Percentiles rank a stretch among this genome's conserved stretches.
Evolutionary conservation across 2,797 vertebrate genomes (phyloP).

Genomic region (Mastacembelus armatus): DNA sequence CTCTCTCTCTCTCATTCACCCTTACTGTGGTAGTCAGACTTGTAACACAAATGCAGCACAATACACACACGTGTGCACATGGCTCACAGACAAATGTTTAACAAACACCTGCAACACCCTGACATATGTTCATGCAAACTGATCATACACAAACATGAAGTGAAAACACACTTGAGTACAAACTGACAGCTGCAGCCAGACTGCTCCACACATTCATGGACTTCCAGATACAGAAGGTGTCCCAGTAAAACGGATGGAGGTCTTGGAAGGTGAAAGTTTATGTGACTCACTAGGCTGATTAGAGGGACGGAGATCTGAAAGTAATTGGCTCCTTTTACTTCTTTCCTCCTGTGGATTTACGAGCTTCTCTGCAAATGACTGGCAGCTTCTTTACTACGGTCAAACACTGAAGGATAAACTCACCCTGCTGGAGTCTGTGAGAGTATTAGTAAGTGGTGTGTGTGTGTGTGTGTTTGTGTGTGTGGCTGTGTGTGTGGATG

Average conservation of each 20-base stretch:
- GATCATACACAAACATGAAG: slow-evolving; percentile 14
- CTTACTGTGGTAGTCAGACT: slow-evolving; percentile 31
- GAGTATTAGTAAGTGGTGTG: slow-evolving; percentile 17
- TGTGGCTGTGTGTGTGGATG: slow-evolving; percentile 15
- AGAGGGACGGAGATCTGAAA: slow-evolving; percentile 80
- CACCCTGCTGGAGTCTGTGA: slow-evolving; percentile 19
- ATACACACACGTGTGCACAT: not conserved
- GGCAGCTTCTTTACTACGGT: slow-evolving; percentile 81
- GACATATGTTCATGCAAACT: slow-evolving; percentile 29
- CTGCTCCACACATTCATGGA: not conserved
- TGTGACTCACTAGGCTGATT: slow-evolving; percentile 82
- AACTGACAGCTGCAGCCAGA: not conserved
- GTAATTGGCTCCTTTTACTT: slow-evolving; percentile 83
- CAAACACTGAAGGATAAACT: slow-evolving; percentile 79
- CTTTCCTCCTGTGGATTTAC: slow-evolving; percentile 77
- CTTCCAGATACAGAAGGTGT: slow-evolving; percentile 25
- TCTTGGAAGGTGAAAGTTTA: slow-evolving; percentile 84
- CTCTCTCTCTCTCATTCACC: slow-evolving; percentile 35
- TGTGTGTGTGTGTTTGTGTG: slow-evolving; percentile 19
- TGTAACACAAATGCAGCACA: not conserved
- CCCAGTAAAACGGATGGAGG: slow-evolving; percentile 71
- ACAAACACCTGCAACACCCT: not conserved
- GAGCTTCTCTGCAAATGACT: slow-evolving; percentile 75
- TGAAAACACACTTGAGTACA: not conserved
- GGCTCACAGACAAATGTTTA: not conserved